Evolutionary conservation across 2,888 invertebrate genomes (phyloP), one percentile per base, ranked within the genome.

Genomic region (Galeopsomyia nigrocyanea): DNA sequence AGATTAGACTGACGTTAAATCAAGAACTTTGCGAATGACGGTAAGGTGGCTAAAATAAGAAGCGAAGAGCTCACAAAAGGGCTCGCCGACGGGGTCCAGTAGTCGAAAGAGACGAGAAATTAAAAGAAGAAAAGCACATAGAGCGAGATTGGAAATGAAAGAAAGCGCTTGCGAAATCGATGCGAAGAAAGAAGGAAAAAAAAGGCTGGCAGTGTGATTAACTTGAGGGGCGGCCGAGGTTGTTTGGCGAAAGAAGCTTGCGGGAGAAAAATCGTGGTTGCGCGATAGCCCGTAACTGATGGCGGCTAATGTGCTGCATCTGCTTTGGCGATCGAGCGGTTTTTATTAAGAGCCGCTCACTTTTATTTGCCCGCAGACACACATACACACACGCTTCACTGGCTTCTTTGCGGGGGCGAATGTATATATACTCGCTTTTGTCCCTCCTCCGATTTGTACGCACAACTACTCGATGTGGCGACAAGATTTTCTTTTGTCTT

Each of bases 291-390:
- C 50, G 82, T 83, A 84, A 84, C 81, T 81, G 80, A 84, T 84
- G 82, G 81, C 77, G 13, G 81, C 77, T 85, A 85, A 86, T 86
- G 86, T 86, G 84, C 84, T 82, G 86, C 82, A 84, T 86, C 83
- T 84, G 77, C 79, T 86, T 85, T 79, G 61, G 77, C 61, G 58
- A 62, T 65, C 66, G 68, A 76, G 78, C 75, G 77, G 79, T 78
- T 83, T 83, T 83, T 81, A 84, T 83, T 82, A 82, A 80, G 78
- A 57, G 57, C 16, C 26, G 55, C 31, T 16, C 47, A 21, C 26
- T 39, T 39, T 39, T 10, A 10, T 10, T 39, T 7, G 39, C 39
- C 39, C 39, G 7, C 39, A 3, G 2, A 10, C 39, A 7, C 7
- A 1, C 31, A 39, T 10, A 3, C 13, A 5, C 39, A 7, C 13